A percentile compares a stretch with the other conserved stretches of the same genome.
phyloP scores from a whole-genome alignment of 92 coral and sea anemone species.

The Zoanthus sociatus region DNA sequence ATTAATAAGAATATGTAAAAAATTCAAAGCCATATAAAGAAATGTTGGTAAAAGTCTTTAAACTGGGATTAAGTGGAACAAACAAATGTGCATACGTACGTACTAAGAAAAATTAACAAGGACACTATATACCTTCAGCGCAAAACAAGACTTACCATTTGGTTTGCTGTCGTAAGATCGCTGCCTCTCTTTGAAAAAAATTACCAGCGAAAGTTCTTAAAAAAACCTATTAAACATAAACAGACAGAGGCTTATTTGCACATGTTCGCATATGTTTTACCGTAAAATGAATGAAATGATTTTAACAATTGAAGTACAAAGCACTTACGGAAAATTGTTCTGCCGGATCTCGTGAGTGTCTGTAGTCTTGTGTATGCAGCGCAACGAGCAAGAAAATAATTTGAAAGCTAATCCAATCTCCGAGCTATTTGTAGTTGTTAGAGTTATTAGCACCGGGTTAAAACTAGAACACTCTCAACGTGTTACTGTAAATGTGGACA shows the following conservation, averaged over 20 bases:
- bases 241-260: background rate
- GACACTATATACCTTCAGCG: background rate
- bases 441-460: background rate
- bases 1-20: background rate
- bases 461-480: background rate
- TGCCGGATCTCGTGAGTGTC: background rate
- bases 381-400: background rate
- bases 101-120: background rate
- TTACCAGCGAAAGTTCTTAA: background rate
- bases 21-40: conserved; percentile 28
- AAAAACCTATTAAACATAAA: background rate
- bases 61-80: background rate
- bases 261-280: background rate
- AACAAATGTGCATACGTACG: background rate
- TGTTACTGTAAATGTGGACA: conserved; percentile 35
- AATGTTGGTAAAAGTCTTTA: background rate
- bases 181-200: background rate
- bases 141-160: conserved; percentile 5
- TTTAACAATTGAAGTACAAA: no score
- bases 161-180: background rate
- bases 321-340: background rate
- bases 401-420: background rate
- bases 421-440: background rate
- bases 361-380: background rate
- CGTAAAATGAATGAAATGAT: background rate